Base-by-base conservation (phyloP, 2,113 vertebrate genomes). In the Athene noctua region DNA sequence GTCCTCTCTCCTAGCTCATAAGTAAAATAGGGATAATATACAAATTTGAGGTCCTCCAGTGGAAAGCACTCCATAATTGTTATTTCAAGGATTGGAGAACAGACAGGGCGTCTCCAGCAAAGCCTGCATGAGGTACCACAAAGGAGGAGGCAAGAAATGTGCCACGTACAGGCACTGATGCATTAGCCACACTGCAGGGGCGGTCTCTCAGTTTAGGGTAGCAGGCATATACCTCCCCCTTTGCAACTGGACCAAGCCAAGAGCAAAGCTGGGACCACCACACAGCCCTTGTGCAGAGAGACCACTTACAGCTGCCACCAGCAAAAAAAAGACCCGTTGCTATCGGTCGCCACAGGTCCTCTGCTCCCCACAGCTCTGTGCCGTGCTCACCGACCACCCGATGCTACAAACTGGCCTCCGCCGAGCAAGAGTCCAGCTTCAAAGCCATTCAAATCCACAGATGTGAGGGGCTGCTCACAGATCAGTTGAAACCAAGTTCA, bases 331-430 rank as follows among this genome's bases (percentile, higher is more conserved):
- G 15, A 29, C 11, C 13, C 1, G 0, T 10, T 7, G 32, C 40
- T 40, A 19, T 23, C 8, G 0, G 25, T 84, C 30, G 2, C 46
- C 2, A 2, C 63, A 17, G 27, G 5, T 71, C 26, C 61, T 49
- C 25, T 66, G 70, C n/a, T 58, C 88, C 80, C 63, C 10, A 54
- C 80, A 68, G 3, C 36, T 75, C 26, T 20, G 32, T 3, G 46
- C 71, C 0, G 0, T 4, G 0, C 73, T 46, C 34, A 44, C 13
- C 3, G 20, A 59, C 36, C 7, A 0, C 78, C 70, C 16, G 1
- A 2, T 0, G 0, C 67, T 7, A 16, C 81, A 6, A 47, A 2
- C 3, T 0, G 2, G 16, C 85, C 78, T 40, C 49, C 2, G 12
- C 58, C 2, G 2, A 40, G 68, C 59, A 22, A 4, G 0, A 38